Conservation (phyloP, 2,888 invertebrate genomes). For the Mantis religiosa region DNA sequence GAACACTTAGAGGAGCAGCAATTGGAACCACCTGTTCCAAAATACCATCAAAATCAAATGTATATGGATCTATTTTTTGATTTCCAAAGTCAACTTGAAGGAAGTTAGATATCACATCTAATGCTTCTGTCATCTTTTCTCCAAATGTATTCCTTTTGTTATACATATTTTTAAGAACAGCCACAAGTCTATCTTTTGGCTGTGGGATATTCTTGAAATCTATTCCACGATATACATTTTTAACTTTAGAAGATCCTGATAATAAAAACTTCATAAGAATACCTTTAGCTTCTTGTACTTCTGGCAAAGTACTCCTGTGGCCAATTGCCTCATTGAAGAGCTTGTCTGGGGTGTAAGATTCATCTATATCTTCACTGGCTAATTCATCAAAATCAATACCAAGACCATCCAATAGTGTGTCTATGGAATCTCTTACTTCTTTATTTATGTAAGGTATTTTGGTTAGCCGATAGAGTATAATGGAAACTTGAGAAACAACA, state of each 20-base stretch:
- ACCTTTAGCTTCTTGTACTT: conserved; percentile 18
- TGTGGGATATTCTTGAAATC: not conserved
- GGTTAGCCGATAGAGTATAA: conserved; percentile 8
- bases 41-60: conserved; percentile 18
- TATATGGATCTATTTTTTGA: conserved; percentile 15
- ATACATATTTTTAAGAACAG: conserved; percentile 13
- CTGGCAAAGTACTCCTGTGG: not conserved
- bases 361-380: conserved; percentile 14
- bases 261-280: not conserved
- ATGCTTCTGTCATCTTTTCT: not conserved
- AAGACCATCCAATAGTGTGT: not conserved
- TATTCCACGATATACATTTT: conserved; percentile 13
- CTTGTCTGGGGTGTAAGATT: not conserved
- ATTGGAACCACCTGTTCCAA: conserved; percentile 9
- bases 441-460: not conserved
- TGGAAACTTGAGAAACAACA: conserved; percentile 12
- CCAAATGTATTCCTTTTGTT: not conserved
- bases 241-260: not conserved
- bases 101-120: conserved; percentile 3
- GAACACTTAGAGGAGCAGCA: conserved; percentile 10
- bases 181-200: not conserved
- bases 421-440: not conserved
- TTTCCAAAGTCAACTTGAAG: conserved; percentile 5
- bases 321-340: conserved; percentile 9
- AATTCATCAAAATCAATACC: conserved; percentile 1